These are phyloP conservation scores for Eupithecia subumbrata DNA, from an alignment of 2,888 invertebrate genomes.

Conservation along the genomic window DNA sequence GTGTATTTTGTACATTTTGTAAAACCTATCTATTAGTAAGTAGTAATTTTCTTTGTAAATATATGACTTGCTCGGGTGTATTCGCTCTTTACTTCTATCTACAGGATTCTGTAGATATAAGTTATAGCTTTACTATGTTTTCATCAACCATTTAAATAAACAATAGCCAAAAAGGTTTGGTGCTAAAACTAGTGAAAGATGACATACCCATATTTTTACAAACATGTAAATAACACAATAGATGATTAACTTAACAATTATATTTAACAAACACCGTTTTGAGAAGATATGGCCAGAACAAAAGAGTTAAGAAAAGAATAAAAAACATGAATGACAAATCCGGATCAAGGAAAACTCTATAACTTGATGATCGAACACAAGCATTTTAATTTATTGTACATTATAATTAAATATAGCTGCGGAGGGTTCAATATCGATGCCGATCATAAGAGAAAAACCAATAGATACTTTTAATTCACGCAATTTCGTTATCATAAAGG, in stretches of 20 bases:
- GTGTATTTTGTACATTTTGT: background rate
- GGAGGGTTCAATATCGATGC: background rate
- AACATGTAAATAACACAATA: slow-evolving; percentile 26
- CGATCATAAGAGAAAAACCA: background rate
- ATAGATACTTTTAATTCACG: background rate
- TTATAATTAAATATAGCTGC: background rate
- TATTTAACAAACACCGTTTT: background rate
- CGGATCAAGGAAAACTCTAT: background rate
- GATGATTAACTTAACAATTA: slow-evolving; percentile 15
- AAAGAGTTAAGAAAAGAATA: background rate
- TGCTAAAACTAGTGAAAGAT: slow-evolving; percentile 7
- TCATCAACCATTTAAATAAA: background rate
- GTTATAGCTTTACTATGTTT: background rate
- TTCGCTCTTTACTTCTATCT: background rate
- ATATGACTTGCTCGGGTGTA: background rate
- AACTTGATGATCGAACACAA: background rate
- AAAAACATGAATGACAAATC: background rate
- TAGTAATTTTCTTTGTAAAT: background rate
- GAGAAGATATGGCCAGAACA: background rate
- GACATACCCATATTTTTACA: slow-evolving; percentile 27
- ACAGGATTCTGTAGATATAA: too few species aligned
- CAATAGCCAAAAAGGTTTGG: background rate
- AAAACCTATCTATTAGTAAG: background rate
- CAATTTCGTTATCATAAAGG: background rate
- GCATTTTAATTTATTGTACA: background rate